Evolutionary conservation across 2,888 invertebrate genomes (phyloP).

Genomic region (Hybos culiciformis): DNA sequence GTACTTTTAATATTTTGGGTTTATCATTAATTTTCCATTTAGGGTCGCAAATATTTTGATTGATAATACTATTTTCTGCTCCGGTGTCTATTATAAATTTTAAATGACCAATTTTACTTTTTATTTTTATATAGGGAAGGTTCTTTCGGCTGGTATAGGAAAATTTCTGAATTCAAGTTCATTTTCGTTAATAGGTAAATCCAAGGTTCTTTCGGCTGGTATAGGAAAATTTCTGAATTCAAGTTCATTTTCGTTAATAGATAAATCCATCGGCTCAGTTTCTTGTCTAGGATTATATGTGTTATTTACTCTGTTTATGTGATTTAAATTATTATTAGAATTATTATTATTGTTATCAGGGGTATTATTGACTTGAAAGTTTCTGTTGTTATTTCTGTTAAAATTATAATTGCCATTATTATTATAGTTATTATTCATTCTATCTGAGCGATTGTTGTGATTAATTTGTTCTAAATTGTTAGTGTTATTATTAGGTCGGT

Average conservation of each 20-base stretch:
- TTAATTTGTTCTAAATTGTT: too few relatives aligned
- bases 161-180: constrained; percentile 1
- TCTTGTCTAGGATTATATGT: neutral
- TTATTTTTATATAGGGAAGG: too few relatives aligned
- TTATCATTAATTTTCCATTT: constrained; percentile 6
- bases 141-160: too few relatives aligned
- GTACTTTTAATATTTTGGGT: neutral
- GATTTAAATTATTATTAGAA: neutral
- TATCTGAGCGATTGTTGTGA: too few relatives aligned
- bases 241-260: too few relatives aligned
- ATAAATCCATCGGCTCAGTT: too few relatives aligned
- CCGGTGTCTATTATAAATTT: constrained; percentile 5
- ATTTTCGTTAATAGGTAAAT: neutral
- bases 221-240: too few relatives aligned
- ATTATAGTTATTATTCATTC: too few relatives aligned
- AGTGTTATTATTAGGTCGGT: neutral
- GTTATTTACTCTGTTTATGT: neutral
- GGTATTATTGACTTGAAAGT: neutral
- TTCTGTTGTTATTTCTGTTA: neutral
- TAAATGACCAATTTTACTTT: neutral
- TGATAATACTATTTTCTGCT: constrained; percentile 8
- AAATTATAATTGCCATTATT: neutral
- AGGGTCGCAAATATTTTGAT: neutral
- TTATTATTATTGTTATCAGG: neutral
- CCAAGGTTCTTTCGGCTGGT: constrained; percentile 1